Evolutionary conservation across 2,888 invertebrate genomes (phyloP).

Genomic region (Glyphotaelius pellucidus): DNA sequence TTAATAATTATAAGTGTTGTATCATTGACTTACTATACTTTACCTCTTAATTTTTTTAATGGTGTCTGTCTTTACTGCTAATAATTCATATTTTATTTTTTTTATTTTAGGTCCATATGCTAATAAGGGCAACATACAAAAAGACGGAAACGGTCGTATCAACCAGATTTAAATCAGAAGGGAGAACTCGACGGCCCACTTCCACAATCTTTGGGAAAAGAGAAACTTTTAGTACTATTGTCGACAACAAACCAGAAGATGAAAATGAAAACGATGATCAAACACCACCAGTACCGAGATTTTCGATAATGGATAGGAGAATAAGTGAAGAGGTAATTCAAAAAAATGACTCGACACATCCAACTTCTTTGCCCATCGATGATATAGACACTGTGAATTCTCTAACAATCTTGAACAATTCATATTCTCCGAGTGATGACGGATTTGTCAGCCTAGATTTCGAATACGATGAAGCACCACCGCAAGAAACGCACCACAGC

Average conservation of each 20-base stretch:
- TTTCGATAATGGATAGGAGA: neutral
- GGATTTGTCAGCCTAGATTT: slow-evolving; percentile 57
- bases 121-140: slow-evolving; percentile 74
- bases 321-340: neutral
- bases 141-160: slow-evolving; percentile 74
- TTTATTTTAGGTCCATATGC: slow-evolving; percentile 71
- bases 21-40: neutral
- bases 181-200: slow-evolving; percentile 70
- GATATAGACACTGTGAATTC: slow-evolving; percentile 15
- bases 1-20: neutral
- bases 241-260: slow-evolving; percentile 69
- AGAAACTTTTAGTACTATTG: slow-evolving; percentile 72
- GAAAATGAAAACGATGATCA: slow-evolving; percentile 70
- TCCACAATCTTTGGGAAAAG: slow-evolving; percentile 68
- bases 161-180: slow-evolving; percentile 72
- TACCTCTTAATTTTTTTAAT: no score
- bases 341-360: neutral
- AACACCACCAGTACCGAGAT: neutral
- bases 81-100: neutral
- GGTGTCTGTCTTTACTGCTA: neutral
- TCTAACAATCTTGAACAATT: slow-evolving; percentile 37
- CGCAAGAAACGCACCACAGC: neutral
- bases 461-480: slow-evolving; percentile 51
- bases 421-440: slow-evolving; percentile 47
- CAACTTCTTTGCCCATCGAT: neutral